phyloP scores from a whole-genome alignment of 2,888 invertebrate genomes.

The Matsumyia berberina region DNA sequence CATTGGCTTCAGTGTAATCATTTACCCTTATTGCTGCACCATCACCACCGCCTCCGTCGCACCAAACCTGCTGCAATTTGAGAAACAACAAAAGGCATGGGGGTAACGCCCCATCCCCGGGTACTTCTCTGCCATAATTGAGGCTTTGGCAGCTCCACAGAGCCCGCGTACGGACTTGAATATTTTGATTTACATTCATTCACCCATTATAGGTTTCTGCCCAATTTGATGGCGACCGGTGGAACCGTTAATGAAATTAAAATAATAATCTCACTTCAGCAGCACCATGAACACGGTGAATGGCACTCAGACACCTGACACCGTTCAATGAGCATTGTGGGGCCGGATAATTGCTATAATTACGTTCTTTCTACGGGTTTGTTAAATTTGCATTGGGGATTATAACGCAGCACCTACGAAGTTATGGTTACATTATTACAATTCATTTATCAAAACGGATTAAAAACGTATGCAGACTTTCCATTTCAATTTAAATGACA shows the following conservation, averaged over 20 bases:
- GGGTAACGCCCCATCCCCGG: constrained; percentile 5
- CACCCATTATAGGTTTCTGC: constrained; percentile 17
- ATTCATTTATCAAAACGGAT: constrained; percentile 41
- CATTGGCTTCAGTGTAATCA: constrained; percentile 69
- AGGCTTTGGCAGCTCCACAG: constrained; percentile 47
- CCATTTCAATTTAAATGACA: neutral
- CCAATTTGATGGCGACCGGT: constrained; percentile 34
- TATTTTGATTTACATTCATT: constrained; percentile 61
- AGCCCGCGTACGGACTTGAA: constrained; percentile 5
- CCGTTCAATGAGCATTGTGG: constrained; percentile 44
- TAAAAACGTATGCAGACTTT: neutral
- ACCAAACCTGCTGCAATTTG: constrained; percentile 36
- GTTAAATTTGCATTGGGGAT: constrained; percentile 26
- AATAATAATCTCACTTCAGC: constrained; percentile 73
- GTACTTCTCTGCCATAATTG: constrained; percentile 45
- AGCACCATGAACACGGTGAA: constrained; percentile 47
- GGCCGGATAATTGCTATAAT: constrained; percentile 50
- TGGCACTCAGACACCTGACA: constrained; percentile 71
- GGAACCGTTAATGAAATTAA: constrained; percentile 73
- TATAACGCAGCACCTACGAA: constrained; percentile 1
- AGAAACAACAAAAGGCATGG: constrained; percentile 44
- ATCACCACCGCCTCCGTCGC: neutral
- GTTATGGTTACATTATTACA: constrained; percentile 38
- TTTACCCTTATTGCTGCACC: constrained; percentile 56
- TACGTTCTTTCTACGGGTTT: constrained; percentile 22